These are phyloP conservation scores for Scolopax rusticola DNA, from an alignment of 2,797 vertebrate genomes.

Conservation along the genomic window DNA sequence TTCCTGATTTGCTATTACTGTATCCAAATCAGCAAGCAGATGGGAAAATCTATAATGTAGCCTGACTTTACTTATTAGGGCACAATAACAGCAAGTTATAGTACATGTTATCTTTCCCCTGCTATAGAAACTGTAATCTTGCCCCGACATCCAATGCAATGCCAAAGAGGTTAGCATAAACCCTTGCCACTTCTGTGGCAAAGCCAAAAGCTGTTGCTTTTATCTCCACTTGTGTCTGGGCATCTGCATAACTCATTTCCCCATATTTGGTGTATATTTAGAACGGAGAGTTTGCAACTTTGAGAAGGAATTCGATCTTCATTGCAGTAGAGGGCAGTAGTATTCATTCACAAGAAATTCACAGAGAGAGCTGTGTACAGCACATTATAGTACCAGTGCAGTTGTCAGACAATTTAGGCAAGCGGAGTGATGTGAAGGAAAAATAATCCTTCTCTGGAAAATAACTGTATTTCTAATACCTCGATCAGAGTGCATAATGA, in stretches of 20 bases:
- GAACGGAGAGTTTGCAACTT: not conserved
- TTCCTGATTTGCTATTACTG: not conserved
- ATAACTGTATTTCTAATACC: not conserved
- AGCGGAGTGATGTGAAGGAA: not conserved
- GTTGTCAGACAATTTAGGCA: slow-evolving; percentile 3
- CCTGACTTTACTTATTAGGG: not conserved
- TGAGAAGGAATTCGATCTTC: not conserved
- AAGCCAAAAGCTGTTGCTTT: not conserved
- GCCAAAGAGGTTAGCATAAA: not conserved
- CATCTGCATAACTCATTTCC: not conserved
- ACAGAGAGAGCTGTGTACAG: not conserved
- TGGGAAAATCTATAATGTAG: not conserved
- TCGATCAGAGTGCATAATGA: not conserved
- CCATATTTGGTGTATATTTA: not conserved
- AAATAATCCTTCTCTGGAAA: not conserved
- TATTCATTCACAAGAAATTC: not conserved
- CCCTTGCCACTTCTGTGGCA: not conserved
- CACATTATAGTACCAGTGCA: not conserved
- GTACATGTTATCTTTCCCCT: fast-evolving
- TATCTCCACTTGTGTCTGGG: not conserved
- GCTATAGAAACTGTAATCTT: not conserved
- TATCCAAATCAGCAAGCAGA: not conserved
- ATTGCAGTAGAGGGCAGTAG: slow-evolving; percentile 33
- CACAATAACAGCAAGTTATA: not conserved
- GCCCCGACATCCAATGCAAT: not conserved